Evolutionary conservation across 2,888 invertebrate genomes (phyloP).

Genomic region (Mesodorylaimus sp.): DNA sequence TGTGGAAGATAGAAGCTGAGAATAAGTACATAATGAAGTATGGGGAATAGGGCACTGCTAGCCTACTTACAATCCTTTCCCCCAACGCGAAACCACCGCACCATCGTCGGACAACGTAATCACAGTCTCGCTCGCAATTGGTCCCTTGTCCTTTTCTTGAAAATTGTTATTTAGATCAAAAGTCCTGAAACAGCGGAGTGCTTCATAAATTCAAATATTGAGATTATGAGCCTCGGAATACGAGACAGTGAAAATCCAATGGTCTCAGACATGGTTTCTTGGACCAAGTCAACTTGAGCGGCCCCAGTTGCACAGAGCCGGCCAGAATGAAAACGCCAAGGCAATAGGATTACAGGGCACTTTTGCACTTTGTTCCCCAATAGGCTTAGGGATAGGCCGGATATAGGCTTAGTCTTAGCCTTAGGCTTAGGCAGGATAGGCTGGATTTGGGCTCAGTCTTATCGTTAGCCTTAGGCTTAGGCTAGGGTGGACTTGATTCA

Average conservation of each 20-base stretch:
- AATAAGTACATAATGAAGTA: conserved; percentile 6
- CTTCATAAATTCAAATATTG: neutral
- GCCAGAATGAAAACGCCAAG: too few species aligned
- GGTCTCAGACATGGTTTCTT: too few species aligned
- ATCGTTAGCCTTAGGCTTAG: too few species aligned
- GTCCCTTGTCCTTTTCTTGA: neutral
- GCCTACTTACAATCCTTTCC: conserved; percentile 7
- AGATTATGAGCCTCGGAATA: neutral
- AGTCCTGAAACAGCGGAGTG: neutral
- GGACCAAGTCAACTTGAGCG: too few species aligned
- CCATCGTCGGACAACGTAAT: conserved; percentile 1
- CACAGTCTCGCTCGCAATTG: conserved; percentile 10
- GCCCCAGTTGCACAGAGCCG: too few species aligned
- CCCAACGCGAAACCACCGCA: conserved; percentile 6
- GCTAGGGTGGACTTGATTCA: too few species aligned
- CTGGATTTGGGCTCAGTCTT: too few species aligned
- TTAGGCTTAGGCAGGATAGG: too few species aligned
- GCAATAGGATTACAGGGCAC: too few species aligned
- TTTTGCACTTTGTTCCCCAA: too few species aligned
- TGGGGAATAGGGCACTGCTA: neutral
- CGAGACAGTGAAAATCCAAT: neutral
- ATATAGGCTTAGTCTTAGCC: too few species aligned
- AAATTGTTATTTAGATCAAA: neutral
- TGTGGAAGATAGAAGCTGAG: conserved; percentile 81
- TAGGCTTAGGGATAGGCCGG: too few species aligned